These are phyloP conservation scores for Amaurobius ferox DNA, from an alignment of 2,888 invertebrate genomes.

Conservation along the genomic window DNA sequence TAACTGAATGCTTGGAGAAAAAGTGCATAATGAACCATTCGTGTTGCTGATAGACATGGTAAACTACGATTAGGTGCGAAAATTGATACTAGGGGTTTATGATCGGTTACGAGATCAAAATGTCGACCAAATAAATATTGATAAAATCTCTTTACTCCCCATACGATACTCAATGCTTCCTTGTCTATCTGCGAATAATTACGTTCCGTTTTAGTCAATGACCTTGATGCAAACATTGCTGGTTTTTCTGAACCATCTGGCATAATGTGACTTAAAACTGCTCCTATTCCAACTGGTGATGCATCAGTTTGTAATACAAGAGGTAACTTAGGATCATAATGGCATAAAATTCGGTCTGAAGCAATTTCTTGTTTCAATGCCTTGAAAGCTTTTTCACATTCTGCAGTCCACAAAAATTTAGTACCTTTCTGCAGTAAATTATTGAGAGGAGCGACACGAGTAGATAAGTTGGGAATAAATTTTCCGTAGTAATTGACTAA, in stretches of 20 bases:
- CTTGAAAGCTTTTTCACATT: conserved; percentile 39
- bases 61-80: conserved; percentile 55
- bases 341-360: conserved; percentile 71
- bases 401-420: conserved; percentile 29
- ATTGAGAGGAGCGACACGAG: conserved; percentile 32
- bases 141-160: conserved; percentile 76
- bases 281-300: conserved; percentile 75
- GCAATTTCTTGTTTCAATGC: conserved; percentile 27
- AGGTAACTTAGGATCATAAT: conserved; percentile 74
- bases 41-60: conserved; percentile 56
- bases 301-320: conserved; percentile 76
- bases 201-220: conserved; percentile 75
- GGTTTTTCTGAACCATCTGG: conserved; percentile 77
- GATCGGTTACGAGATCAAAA: conserved; percentile 53
- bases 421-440: conserved; percentile 39
- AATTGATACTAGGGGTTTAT: conserved; percentile 54
- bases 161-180: conserved; percentile 75
- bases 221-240: conserved; percentile 77
- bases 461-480: conserved; percentile 42
- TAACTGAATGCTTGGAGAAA: conserved; percentile 53
- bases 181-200: conserved; percentile 77
- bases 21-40: conserved; percentile 53
- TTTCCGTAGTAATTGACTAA: conserved; percentile 45
- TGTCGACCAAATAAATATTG: conserved; percentile 74
- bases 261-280: conserved; percentile 76